These are phyloP conservation scores for Uloborus diversus DNA, from an alignment of 1,140 invertebrate species.

Conservation along the genomic window DNA sequence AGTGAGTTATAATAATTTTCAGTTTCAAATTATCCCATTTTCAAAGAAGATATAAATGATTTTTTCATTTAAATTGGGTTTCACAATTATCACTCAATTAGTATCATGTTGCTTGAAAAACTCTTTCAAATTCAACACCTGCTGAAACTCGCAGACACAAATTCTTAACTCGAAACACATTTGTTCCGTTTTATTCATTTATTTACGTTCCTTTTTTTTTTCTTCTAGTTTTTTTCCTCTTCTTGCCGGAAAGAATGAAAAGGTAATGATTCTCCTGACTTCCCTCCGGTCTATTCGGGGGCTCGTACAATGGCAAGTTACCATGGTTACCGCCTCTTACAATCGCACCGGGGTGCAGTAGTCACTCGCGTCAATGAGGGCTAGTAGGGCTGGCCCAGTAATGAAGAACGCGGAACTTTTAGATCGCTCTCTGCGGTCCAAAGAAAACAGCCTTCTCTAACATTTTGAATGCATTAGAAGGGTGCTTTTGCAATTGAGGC, in stretches of 20 bases:
- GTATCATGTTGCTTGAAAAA: no score
- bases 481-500: background rate
- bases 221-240: background rate
- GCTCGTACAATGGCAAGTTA: conserved; percentile 12
- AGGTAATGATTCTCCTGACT: conserved; percentile 44
- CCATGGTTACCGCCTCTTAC: conserved; percentile 33
- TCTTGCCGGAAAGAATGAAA: conserved; percentile 30
- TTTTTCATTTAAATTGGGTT: no score
- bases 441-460: no score
- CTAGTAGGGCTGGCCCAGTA: conserved; percentile 11
- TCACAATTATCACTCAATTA: no score
- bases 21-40: no score
- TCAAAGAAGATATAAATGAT: no score
- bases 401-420: conserved; percentile 17
- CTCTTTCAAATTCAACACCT: no score
- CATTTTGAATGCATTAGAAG: no score
- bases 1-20: no score
- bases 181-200: conserved; percentile 20
- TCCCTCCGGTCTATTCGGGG: conserved; percentile 29
- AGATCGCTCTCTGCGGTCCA: no score
- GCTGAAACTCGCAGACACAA: no score
- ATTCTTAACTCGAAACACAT: background rate
- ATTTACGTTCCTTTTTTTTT: conserved; percentile 16
- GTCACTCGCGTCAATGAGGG: conserved; percentile 27
- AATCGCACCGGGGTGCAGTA: conserved; percentile 11